Base-by-base conservation (phyloP, 1,140 invertebrate genomes). In the Platorchestia sp. region DNA sequence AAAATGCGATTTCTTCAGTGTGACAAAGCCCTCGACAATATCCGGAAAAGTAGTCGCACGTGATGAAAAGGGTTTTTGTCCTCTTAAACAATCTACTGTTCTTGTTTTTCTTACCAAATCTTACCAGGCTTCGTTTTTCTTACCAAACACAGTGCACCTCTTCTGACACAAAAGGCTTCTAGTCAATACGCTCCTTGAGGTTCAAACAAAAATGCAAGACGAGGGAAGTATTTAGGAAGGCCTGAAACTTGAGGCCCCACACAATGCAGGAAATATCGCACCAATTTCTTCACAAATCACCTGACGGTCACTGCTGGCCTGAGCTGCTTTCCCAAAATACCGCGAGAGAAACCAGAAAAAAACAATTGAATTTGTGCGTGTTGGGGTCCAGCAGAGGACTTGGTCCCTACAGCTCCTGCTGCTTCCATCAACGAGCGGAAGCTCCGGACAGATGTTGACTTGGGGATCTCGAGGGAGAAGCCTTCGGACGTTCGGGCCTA, bases 231-330 rank as follows among this genome's bases (percentile, higher is more conserved):
- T 75, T 36, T 75, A 75, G 59, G 59, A 75, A 75, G 36, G 27
- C 59, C 59, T 75, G 59, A 75, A 36, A 36, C 14, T n/a, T 75
- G 59, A 3, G 59, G 43, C 43, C 87, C 41, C 41, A 89, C 87
- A 93, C 91, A 93, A 93, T 93, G 91, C 45, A 93, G 91, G 91
- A 93, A 93, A 93, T 93, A 93, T 93, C 91, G 91, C 43, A 44
- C 43, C 91, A 93, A 93, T 93, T 93, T 93, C 91, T 93, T 93
- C 91, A 93, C 91, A 93, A 93, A 93, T 93, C 91, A 93, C 91
- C 91, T 93, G 91, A 45, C 91, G 91, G 91, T 93, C 91, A 93
- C 91, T 93, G 45, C 91, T 45, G 87, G 43, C 91, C 43, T 45
- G 91, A 45, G 91, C 91, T 45, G 91, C 91, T 93, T 93, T 44